Base-by-base conservation (phyloP, 2,888 invertebrate genomes). In the Phengaris alcon region DNA sequence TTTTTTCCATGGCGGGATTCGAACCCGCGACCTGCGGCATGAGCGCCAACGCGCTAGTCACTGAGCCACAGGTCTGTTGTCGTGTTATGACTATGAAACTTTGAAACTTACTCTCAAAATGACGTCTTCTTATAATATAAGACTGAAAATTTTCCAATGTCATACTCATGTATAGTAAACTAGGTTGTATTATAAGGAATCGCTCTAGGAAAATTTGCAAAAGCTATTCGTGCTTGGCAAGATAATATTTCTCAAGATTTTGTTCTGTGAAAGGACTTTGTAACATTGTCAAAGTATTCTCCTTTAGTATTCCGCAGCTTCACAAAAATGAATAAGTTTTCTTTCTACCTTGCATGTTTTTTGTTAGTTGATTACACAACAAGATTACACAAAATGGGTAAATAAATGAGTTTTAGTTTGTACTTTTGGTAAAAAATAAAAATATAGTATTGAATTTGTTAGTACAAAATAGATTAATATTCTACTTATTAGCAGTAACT, bases 161-260 rank as follows among this genome's bases (percentile, higher is more conserved):
- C 35, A 44, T 64, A 35, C 35, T 64, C 35, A 12, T 64, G 6
- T 35, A 35, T 5, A 35, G 64, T 35, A 64, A 64, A 64, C 35
- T 64, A 64, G 10, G 64, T 64, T 64, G 59, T 44, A 35, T 35
- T 64, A 64, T 35, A 44, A 64, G 35, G 35, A 64, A 35, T 35
- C 12, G 10, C 44, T 64, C 12, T 64, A 35, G 64, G 4, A 64
- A 64, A 64, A 35, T 64, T 64, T 64, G 35, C 64, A 64, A 64
- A 35, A 44, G 64, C 35, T 64, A 64, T 64, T 64, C 64, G 64
- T 64, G 64, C 64, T 64, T 64, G 64, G 64, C 12, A 64, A 64
- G 35, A 64, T 35, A 64, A 64, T 64, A 35, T 64, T 64, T 64
- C 35, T 64, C 64, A 6, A 64, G 64, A 35, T 64, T 64, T 35